Evolutionary conservation across 2,888 invertebrate species (phyloP).

Genomic region (Drosophila mettleri): DNA sequence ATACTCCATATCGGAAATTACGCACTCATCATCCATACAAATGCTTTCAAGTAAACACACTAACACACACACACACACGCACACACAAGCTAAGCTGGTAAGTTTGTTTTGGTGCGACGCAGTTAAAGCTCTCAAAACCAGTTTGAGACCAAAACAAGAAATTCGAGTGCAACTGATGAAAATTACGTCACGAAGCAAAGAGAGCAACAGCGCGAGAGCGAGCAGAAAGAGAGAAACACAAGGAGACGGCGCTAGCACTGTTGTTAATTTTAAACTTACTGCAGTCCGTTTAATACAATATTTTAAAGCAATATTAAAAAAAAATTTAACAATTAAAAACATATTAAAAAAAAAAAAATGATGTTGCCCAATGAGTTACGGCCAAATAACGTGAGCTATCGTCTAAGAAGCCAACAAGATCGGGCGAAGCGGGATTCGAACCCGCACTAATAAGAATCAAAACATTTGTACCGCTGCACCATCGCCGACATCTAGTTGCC

Average conservation of each 20-base stretch:
- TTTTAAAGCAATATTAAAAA: conserved; percentile 5
- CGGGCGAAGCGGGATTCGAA: conserved; percentile 64
- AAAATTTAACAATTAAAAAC: not conserved
- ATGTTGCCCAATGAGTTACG: conserved; percentile 74
- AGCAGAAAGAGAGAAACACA: conserved; percentile 4
- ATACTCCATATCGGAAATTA: conserved; percentile 37
- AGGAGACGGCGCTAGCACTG: conserved; percentile 3
- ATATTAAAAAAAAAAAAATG: conserved; percentile 43
- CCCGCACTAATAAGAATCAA: conserved; percentile 33
- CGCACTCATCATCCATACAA: conserved; percentile 40
- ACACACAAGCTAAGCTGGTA: not conserved
- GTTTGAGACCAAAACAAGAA: conserved; percentile 69
- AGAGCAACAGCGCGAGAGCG: conserved; percentile 5
- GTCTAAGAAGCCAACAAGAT: conserved; percentile 77
- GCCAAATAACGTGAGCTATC: conserved; percentile 71
- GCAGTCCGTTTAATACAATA: conserved; percentile 24
- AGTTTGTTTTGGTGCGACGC: conserved; percentile 75
- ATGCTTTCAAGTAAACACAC: not conserved
- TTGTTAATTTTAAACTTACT: conserved; percentile 17
- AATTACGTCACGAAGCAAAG: conserved; percentile 63
- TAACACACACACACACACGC: not conserved
- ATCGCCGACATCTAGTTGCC: conserved; percentile 16
- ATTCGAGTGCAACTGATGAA: conserved; percentile 52
- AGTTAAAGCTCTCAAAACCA: conserved; percentile 65
- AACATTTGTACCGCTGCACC: conserved; percentile 52